A percentile compares a stretch with the other conserved stretches of the same genome.
Evolutionary conservation across 2,888 invertebrate species (phyloP).

Genomic region (Limnephilus lunatus): DNA sequence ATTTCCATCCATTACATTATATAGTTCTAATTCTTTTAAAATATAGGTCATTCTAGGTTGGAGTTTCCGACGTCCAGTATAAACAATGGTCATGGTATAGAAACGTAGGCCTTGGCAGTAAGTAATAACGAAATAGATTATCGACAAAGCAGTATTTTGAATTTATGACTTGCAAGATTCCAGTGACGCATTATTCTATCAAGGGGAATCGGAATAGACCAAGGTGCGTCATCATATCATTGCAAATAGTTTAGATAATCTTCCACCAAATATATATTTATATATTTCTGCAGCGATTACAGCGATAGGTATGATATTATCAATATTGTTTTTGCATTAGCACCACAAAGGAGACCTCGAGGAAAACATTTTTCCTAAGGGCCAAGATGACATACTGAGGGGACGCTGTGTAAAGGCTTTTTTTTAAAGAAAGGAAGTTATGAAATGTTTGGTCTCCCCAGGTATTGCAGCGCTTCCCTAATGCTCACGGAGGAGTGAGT

Average conservation of each 20-base stretch:
- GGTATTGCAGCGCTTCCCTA: too few relatives aligned
- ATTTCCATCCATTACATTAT: too few relatives aligned
- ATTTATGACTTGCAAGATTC: not conserved
- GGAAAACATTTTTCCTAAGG: too few relatives aligned
- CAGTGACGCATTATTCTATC: not conserved
- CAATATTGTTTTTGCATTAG: too few relatives aligned
- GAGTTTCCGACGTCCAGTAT: not conserved
- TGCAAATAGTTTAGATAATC: not conserved
- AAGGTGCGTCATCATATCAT: not conserved
- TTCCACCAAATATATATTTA: not conserved
- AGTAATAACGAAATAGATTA: conserved; percentile 2
- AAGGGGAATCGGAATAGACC: not conserved
- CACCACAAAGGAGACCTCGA: too few relatives aligned
- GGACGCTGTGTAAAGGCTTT: too few relatives aligned
- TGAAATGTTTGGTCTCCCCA: too few relatives aligned
- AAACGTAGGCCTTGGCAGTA: not conserved
- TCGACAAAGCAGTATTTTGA: not conserved
- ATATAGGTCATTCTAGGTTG: not conserved
- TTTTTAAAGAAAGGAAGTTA: too few relatives aligned
- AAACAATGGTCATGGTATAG: not conserved
- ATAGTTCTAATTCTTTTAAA: too few relatives aligned
- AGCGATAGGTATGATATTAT: not conserved
- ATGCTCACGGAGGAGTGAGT: too few relatives aligned
- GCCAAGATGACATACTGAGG: too few relatives aligned
- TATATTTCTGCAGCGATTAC: not conserved